Conservation (phyloP, 2,888 invertebrate genomes). For the Macrosiphum euphorbiae region DNA sequence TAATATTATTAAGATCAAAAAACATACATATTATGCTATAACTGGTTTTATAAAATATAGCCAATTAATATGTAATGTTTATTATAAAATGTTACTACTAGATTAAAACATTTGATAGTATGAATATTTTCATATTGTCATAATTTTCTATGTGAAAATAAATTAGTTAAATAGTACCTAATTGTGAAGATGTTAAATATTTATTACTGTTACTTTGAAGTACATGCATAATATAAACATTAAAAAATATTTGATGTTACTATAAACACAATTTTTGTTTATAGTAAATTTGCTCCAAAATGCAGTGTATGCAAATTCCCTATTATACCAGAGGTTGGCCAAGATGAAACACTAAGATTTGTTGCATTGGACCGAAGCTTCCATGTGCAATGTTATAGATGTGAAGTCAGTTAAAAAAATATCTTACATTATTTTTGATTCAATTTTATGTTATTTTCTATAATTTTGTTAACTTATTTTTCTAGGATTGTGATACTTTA, state of each 20-base stretch:
- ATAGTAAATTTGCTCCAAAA: conserved; percentile 95
- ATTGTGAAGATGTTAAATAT: background rate
- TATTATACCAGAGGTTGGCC: conserved; percentile 96
- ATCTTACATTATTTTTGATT: background rate
- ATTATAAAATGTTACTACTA: background rate
- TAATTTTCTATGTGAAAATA: background rate
- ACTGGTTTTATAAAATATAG: background rate
- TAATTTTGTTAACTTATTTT: conserved; percentile 57
- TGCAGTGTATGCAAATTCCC: conserved; percentile 97
- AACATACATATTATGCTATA: background rate
- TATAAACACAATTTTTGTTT: conserved; percentile 62
- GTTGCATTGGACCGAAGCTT: conserved; percentile 98
- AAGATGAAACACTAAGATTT: conserved; percentile 97
- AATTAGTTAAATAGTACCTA: background rate
- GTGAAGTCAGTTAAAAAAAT: conserved; percentile 74
- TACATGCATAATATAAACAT: background rate
- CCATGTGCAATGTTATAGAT: conserved; percentile 95
- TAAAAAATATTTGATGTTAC: background rate
- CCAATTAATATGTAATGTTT: background rate
- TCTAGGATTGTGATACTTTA: conserved; percentile 88
- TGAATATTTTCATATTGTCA: background rate
- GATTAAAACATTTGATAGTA: background rate
- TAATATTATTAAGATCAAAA: background rate
- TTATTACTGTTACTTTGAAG: background rate
- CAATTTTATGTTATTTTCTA: background rate